phyloP scores from a whole-genome alignment of 2,113 vertebrate genomes.

The Psilopsiagon aymara region DNA sequence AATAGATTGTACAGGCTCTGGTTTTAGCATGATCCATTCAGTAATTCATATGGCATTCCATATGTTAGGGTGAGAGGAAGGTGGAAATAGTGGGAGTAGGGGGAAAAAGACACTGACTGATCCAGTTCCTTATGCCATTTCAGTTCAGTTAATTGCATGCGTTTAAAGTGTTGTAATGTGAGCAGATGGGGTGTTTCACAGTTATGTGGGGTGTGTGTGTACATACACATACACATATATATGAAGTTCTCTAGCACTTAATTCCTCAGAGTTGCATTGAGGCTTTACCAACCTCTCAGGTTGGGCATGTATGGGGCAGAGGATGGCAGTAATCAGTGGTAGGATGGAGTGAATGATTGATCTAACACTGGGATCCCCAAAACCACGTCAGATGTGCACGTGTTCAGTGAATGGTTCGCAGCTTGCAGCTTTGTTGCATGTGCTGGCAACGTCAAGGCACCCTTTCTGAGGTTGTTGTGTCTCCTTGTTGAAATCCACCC shows the following conservation, averaged over 20 bases:
- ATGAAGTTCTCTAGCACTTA: not conserved
- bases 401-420: not conserved
- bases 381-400: rapidly evolving
- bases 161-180: slow-evolving; percentile 17
- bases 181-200: slow-evolving; percentile 66
- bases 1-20: slow-evolving; percentile 15
- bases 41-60: slow-evolving; percentile 48
- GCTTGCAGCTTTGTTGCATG: not conserved
- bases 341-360: not conserved
- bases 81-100: slow-evolving; percentile 1
- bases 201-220: not conserved
- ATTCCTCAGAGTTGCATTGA: not conserved
- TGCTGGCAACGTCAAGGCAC: not conserved
- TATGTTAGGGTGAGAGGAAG: slow-evolving; percentile 62
- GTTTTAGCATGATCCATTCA: slow-evolving; percentile 48
- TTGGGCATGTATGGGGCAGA: rapidly evolving
- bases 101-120: slow-evolving; percentile 34
- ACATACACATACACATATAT: rapidly evolving
- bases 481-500: not conserved
- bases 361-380: not conserved
- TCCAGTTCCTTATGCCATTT: slow-evolving; percentile 44
- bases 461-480: not conserved
- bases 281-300: not conserved
- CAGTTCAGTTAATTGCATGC: slow-evolving; percentile 47
- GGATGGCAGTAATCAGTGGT: not conserved